Percentiles rank a stretch among this genome's conserved stretches.
Conservation (phyloP, 2,113 vertebrate genomes). For the Scomber scombrus region DNA sequence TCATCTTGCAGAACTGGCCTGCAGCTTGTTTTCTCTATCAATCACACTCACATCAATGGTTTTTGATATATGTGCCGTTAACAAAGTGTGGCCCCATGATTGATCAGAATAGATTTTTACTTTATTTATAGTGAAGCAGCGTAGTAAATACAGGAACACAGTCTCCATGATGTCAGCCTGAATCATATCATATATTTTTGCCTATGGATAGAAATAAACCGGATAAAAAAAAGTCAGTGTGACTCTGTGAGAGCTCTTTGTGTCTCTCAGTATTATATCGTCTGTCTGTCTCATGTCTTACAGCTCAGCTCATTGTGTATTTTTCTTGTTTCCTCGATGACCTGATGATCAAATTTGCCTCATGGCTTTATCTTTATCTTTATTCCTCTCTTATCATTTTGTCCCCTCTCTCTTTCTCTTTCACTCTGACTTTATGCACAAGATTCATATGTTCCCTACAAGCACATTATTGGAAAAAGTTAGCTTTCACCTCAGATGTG, state of each 20-base stretch:
- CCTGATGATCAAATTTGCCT: background rate
- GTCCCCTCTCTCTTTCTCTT: background rate
- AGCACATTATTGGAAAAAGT: background rate
- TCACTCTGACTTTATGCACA: background rate
- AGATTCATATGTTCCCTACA: background rate
- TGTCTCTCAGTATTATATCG: background rate
- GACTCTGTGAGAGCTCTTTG: background rate
- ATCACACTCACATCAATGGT: background rate
- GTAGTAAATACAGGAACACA: slow-evolving; percentile 23
- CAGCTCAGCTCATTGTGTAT: background rate
- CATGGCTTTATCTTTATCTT: slow-evolving; percentile 3
- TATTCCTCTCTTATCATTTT: background rate
- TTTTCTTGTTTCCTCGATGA: slow-evolving; percentile 12
- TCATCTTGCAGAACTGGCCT: background rate
- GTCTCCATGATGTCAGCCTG: slow-evolving; percentile 16
- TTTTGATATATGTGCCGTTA: slow-evolving; percentile 9
- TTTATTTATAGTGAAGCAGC: slow-evolving; percentile 15
- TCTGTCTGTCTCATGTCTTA: slow-evolving; percentile 3
- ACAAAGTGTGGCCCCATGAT: background rate
- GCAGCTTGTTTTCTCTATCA: background rate
- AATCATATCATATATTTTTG: slow-evolving; percentile 7
- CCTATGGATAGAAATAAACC: background rate
- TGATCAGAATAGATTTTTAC: background rate
- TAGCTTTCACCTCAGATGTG: background rate
- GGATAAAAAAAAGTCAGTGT: background rate